Conservation (phyloP, 2,113 vertebrate species). For the Uria aalge region DNA sequence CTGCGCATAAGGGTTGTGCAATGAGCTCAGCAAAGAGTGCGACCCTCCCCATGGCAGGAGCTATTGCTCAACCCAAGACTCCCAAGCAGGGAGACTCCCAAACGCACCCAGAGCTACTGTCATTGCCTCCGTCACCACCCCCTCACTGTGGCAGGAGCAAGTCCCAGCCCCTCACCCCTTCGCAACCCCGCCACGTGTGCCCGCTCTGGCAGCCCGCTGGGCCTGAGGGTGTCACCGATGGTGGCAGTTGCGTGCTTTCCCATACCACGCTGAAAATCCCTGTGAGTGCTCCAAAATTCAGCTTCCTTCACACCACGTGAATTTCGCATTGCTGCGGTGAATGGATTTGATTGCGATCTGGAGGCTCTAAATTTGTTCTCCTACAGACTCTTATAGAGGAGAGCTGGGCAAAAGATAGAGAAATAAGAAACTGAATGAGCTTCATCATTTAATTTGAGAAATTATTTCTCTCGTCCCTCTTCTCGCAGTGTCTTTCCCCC, state of each 20-base stretch:
- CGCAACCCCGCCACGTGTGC: fast-evolving
- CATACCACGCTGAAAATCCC: neutral
- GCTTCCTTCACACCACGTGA: neutral
- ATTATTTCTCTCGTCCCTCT: neutral
- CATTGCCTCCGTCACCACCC: neutral
- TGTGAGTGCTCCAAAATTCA: neutral
- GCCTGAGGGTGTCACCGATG: fast-evolving
- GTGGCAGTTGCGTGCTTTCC: neutral
- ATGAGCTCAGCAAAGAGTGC: fast-evolving
- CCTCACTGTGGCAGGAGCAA: fast-evolving
- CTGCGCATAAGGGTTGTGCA: neutral
- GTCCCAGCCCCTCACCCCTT: neutral
- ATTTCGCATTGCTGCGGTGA: fast-evolving
- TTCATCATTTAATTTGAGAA: neutral
- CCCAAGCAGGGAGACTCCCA: neutral
- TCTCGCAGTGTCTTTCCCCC: neutral
- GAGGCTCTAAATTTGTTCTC: neutral
- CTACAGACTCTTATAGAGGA: neutral
- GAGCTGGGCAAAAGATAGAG: neutral
- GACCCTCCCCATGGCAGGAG: neutral
- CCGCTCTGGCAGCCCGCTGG: neutral
- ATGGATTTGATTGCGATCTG: neutral
- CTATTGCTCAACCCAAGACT: neutral
- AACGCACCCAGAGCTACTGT: neutral
- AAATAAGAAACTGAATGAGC: neutral